Percentiles rank a stretch among this genome's conserved stretches.
Evolutionary conservation across 2,888 invertebrate genomes (phyloP).

Genomic region (Cyclophora punctaria): DNA sequence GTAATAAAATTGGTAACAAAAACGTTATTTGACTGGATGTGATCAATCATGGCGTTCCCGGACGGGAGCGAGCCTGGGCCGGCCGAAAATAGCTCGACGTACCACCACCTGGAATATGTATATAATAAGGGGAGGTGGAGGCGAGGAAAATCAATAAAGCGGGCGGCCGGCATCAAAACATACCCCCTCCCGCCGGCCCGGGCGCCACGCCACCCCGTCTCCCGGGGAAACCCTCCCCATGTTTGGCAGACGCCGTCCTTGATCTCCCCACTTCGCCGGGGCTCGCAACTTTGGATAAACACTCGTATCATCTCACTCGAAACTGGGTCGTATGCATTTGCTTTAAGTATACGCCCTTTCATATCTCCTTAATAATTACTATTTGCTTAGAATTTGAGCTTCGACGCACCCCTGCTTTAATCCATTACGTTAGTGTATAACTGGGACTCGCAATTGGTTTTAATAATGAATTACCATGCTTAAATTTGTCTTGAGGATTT

Average conservation of each 20-base stretch:
- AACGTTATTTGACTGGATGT: conserved; percentile 30
- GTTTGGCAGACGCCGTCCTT: conserved; percentile 75
- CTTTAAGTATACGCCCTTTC: conserved; percentile 28
- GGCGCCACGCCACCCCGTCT: conserved; percentile 33
- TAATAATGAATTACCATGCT: too few species aligned
- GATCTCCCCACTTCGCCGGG: conserved; percentile 65
- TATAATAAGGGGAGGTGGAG: conserved; percentile 56
- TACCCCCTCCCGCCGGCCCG: conserved; percentile 39
- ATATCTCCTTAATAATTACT: conserved; percentile 21
- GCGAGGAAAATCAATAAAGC: conserved; percentile 71
- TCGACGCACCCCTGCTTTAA: too few species aligned
- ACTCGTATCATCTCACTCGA: conserved; percentile 58
- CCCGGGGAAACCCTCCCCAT: conserved; percentile 72
- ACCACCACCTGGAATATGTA: conserved; percentile 48
- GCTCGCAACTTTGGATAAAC: conserved; percentile 69
- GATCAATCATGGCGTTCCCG: conserved; percentile 58
- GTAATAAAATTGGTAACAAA: conserved; percentile 31
- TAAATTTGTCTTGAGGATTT: too few species aligned
- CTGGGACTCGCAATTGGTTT: too few species aligned
- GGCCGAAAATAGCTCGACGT: conserved; percentile 64
- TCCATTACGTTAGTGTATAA: too few species aligned
- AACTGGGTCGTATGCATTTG: conserved; percentile 69
- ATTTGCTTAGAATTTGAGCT: too few species aligned
- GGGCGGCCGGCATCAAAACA: conserved; percentile 72
- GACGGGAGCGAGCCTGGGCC: conserved; percentile 42